phyloP scores from a whole-genome alignment of 2,113 vertebrate genomes.

The Loxodonta africana region DNA sequence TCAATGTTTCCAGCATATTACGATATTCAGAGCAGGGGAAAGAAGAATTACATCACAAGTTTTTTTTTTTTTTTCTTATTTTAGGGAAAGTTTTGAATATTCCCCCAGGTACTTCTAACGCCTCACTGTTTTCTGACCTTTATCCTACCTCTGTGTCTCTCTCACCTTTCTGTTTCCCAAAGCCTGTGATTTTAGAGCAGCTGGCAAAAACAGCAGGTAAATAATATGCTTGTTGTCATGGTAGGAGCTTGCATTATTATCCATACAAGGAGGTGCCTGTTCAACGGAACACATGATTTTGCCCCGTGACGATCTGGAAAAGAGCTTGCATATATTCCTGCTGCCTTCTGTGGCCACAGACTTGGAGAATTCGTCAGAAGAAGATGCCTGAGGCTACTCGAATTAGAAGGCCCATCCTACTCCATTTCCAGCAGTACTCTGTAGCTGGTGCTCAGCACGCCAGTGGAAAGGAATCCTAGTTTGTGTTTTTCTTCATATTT shows the following conservation, averaged over 20 bases:
- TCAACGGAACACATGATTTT: not conserved
- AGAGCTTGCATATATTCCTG: not conserved
- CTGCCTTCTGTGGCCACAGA: not conserved
- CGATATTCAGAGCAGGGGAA: not conserved
- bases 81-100: not conserved
- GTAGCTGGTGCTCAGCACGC: not conserved
- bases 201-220: not conserved
- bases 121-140: not conserved
- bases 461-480: conserved; percentile 53
- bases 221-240: not conserved
- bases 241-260: not conserved
- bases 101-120: not conserved
- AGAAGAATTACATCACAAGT: not conserved
- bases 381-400: not conserved
- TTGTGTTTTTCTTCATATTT: conserved; percentile 69
- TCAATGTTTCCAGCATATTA: not conserved
- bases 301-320: not conserved
- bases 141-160: not conserved
- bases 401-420: not conserved
- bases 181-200: not conserved
- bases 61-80: not conserved
- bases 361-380: not conserved
- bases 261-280: not conserved
- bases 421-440: not conserved
- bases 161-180: not conserved